Percentiles rank a stretch among this genome's conserved stretches.
Conservation (phyloP, 2,113 vertebrate genomes). For the Shinisaurus crocodilurus region DNA sequence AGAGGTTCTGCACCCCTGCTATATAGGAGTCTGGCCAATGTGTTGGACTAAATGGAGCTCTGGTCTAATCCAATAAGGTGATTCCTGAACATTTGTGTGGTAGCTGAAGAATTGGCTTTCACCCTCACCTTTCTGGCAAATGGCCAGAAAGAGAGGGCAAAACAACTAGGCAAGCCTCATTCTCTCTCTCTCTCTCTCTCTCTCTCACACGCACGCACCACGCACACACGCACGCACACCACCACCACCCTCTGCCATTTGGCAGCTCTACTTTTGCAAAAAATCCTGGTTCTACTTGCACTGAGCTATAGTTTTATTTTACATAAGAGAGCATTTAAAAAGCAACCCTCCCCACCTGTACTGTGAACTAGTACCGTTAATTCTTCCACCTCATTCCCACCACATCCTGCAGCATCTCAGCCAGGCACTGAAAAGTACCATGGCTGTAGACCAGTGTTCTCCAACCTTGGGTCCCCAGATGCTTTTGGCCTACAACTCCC, state of each 20-base stretch:
- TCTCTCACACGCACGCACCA: too few relatives aligned
- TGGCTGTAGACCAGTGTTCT: not conserved
- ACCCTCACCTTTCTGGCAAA: not conserved
- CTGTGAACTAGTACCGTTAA: not conserved
- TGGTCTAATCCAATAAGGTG: not conserved
- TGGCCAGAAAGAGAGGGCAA: not conserved
- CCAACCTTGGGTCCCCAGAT: too few relatives aligned
- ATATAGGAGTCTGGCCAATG: not conserved
- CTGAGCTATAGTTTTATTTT: not conserved
- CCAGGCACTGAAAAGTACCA: not conserved
- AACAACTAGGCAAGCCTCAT: too few relatives aligned
- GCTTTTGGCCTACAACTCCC: too few relatives aligned
- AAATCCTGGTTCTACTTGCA: not conserved
- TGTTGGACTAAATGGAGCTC: not conserved
- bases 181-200: too few relatives aligned
- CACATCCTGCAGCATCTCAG: not conserved
- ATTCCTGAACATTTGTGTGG: not conserved
- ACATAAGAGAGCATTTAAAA: not conserved
- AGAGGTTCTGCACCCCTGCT: too few relatives aligned
- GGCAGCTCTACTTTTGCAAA: not conserved
- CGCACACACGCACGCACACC: too few relatives aligned
- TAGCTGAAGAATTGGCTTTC: not conserved
- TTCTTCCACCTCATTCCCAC: not conserved
- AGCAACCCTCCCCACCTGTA: not conserved
- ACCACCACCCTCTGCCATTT: not conserved